phyloP scores from a whole-genome alignment of 37 sponge, comb jelly and placozoan genomes.

The Eunapius fragilis region DNA sequence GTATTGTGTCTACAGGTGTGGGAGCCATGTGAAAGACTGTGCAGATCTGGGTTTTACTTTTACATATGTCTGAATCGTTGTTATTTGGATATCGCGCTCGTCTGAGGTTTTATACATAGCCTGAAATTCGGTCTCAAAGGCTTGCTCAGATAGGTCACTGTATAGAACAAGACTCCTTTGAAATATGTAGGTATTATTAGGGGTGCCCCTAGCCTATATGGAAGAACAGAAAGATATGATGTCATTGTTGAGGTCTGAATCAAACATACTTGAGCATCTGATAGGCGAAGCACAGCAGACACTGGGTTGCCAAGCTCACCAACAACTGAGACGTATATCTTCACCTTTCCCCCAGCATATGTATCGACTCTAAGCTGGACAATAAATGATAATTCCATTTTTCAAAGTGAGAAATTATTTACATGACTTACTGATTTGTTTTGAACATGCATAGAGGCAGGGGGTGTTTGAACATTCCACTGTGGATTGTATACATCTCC shows the following conservation, averaged over 20 bases:
- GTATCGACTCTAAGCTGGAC: not conserved
- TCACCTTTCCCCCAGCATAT: slow-evolving; percentile 12
- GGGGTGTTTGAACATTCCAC: slow-evolving; percentile 12
- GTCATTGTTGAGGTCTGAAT: too few relatives aligned
- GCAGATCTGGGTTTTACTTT: too few relatives aligned
- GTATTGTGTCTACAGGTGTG: not conserved
- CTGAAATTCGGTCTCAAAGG: not conserved
- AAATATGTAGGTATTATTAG: too few relatives aligned
- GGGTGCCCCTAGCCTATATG: not conserved
- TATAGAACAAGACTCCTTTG: not conserved
- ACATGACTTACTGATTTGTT: not conserved
- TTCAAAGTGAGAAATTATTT: not conserved
- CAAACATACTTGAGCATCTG: not conserved
- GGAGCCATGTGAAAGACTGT: not conserved
- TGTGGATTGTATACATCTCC: not conserved
- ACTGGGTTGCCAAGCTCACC: slow-evolving; percentile 9
- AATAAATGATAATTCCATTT: not conserved
- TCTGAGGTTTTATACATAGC: not conserved
- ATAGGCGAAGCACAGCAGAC: not conserved
- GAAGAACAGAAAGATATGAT: too few relatives aligned
- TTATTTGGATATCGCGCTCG: not conserved
- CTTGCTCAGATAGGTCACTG: not conserved
- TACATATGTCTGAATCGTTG: not conserved
- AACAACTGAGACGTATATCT: not conserved
- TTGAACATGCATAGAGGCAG: not conserved